Base-by-base conservation (phyloP, 2,113 vertebrate species). In the Lasiurus cinereus region DNA sequence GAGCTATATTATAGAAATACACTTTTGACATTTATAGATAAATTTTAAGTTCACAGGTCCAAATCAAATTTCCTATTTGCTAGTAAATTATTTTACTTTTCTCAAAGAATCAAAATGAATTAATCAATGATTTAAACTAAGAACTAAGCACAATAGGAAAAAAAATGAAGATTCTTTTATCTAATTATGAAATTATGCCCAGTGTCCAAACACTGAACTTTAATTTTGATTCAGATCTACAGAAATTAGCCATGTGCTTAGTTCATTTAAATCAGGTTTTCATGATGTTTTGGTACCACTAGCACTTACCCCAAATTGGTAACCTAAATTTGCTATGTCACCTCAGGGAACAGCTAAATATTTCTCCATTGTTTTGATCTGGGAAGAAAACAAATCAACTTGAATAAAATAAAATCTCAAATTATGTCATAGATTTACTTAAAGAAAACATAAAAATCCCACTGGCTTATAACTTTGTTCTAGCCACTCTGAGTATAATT, bases 331-430 rank as follows among this genome's bases (percentile, higher is more conserved):
- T 36, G n/a, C 48, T 76, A 87, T 43, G 5, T 88, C 13, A 88
- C 9, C 24, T 95, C n/a, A 74, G 18, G 14, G n/a, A 74, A 90
- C 74, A 93, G 1, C 18, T 84, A 83, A 88, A 27, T 0, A 2
- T 85, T 76, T 12, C 21, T 3, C 83, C 4, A 10, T n/a, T 92
- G 22, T 77, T 95, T 96, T 93, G 85, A 95, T 59, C 33, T 83
- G 2, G 56, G 50, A 96, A 46, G 6, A 88, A 90, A 96, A 31
- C 4, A 80, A 67, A 73, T 78, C 73, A 96, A 21, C 7, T 64
- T 50, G 62, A 93, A 19, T 10, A 64, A 66, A 33, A 29, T 2
- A 94, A 16, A 88, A 33, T 79, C 6, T 67, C 82, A 62, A 56
- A 67, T 9, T 83, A 50, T 72, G 14, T 64, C 18, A 83, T 64